A percentile compares a stretch with the other conserved stretches of the same genome.
Conservation (phyloP, 1,140 invertebrate species). For the Brachionus koreanus region DNA sequence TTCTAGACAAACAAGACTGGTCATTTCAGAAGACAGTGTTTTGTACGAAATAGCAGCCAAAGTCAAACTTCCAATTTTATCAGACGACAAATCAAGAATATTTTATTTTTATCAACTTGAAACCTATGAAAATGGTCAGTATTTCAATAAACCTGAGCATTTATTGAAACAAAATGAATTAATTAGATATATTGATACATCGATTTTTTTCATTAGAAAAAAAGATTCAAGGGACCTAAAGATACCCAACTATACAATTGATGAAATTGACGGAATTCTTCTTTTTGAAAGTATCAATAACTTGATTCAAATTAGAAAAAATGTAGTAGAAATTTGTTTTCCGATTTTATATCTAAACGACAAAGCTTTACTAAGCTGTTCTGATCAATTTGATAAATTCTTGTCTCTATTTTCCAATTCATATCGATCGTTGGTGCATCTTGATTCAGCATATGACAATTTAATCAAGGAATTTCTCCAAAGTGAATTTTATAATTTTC, state of each 20-base stretch:
- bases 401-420: neutral
- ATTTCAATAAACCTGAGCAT: neutral
- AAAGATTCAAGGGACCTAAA: neutral
- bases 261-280: neutral
- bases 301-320: neutral
- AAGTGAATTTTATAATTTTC: neutral
- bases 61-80: neutral
- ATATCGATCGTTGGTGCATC: neutral
- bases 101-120: constrained; percentile 23
- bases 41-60: neutral
- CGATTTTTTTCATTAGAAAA: neutral
- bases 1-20: neutral
- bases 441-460: neutral
- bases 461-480: neutral
- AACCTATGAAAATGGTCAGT: neutral
- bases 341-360: neutral
- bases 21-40: neutral
- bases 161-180: neutral
- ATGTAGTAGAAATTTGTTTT: neutral
- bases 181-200: neutral
- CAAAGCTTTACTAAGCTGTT: neutral
- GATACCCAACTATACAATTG: neutral
- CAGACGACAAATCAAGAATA: neutral
- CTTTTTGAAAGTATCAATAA: neutral
- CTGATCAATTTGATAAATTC: neutral